Percentiles rank a stretch among this genome's conserved stretches.
Conservation (phyloP, 2,888 invertebrate genomes). For the Melitaea athalia region DNA sequence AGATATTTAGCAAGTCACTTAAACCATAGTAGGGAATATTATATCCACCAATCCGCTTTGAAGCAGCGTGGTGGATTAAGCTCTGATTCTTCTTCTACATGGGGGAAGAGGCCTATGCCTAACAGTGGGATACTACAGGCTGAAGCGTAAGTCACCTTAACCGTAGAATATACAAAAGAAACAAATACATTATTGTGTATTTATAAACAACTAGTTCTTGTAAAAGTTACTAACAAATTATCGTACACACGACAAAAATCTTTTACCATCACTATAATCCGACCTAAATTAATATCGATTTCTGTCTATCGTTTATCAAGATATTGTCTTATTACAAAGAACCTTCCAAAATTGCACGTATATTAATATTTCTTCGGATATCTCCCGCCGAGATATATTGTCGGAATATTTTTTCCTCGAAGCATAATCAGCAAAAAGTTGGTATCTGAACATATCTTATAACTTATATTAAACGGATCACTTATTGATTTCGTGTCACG, state of each 20-base stretch:
- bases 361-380: not conserved
- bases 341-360: not conserved
- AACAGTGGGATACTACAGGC: too few species aligned
- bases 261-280: not conserved
- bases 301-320: not conserved
- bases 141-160: too few species aligned
- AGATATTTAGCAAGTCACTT: too few species aligned
- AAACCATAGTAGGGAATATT: not conserved
- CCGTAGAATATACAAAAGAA: too few species aligned
- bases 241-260: not conserved
- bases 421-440: constrained; percentile 4
- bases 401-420: not conserved
- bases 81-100: too few species aligned
- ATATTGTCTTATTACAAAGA: constrained; percentile 2
- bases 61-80: too few species aligned
- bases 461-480: not conserved
- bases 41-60: too few species aligned
- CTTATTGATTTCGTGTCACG: not conserved
- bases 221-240: too few species aligned
- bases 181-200: too few species aligned
- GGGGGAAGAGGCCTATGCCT: too few species aligned
- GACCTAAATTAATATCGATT: constrained; percentile 1
- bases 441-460: not conserved
- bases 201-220: too few species aligned
- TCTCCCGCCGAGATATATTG: not conserved